These are phyloP conservation scores for Aurelia sp. DNA, from an alignment of 30 jellyfish, hydroid and myxozoan genomes.

Conservation along the genomic window DNA sequence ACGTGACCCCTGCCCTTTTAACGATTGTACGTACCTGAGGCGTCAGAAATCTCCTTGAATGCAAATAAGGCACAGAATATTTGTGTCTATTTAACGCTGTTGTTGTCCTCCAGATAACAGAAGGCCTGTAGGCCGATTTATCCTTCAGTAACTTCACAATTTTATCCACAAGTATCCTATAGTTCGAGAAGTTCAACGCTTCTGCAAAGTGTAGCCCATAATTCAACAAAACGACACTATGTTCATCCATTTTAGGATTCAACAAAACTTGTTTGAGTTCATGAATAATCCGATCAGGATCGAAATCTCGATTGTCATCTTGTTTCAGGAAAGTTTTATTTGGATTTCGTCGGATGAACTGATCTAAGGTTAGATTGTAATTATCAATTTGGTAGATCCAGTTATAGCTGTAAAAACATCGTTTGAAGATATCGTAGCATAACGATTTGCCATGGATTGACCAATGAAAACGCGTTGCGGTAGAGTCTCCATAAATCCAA, in stretches of 20 bases:
- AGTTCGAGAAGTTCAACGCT: conserved; percentile 79
- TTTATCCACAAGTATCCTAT: conserved; percentile 56
- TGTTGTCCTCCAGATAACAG: conserved; percentile 90
- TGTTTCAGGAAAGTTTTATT: conserved; percentile 67
- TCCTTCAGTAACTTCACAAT: conserved; percentile 46
- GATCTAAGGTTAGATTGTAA: conserved; percentile 72
- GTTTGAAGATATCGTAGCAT: conserved; percentile 66
- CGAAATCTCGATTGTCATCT: conserved; percentile 72
- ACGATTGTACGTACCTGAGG: conserved; percentile 74
- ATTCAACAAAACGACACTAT: conserved; percentile 79
- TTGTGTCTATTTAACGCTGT: conserved; percentile 90
- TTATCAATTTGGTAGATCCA: conserved; percentile 95
- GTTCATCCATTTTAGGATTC: conserved; percentile 87
- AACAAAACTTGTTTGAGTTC: conserved; percentile 85
- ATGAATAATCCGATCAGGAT: conserved; percentile 49
- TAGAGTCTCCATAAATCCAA: conserved; percentile 96
- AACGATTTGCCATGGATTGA: conserved; percentile 70
- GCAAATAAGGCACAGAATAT: conserved; percentile 90
- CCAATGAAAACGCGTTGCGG: conserved; percentile 87
- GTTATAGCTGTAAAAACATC: conserved; percentile 84
- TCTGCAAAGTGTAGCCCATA: conserved; percentile 94
- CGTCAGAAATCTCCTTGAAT: conserved; percentile 92
- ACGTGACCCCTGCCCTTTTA: not conserved
- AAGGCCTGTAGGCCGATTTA: conserved; percentile 38
- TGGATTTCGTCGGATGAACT: conserved; percentile 80